These are phyloP conservation scores for Anomalospiza imberbis DNA, from an alignment of 2,797 vertebrate genomes.

Conservation along the genomic window DNA sequence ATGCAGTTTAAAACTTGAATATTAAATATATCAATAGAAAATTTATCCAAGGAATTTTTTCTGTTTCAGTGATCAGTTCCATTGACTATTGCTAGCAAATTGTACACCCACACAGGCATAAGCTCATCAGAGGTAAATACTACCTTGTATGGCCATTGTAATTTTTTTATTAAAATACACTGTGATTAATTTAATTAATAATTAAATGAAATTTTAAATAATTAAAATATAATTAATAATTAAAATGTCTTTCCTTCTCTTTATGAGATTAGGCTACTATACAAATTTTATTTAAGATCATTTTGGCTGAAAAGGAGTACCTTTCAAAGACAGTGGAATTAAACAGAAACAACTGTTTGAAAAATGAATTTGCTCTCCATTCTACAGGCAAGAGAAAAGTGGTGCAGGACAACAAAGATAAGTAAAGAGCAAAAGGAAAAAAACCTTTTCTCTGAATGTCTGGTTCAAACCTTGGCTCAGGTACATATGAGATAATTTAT, in stretches of 20 bases:
- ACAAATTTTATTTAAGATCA: background rate
- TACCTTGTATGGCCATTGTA: background rate
- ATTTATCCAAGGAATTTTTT: background rate
- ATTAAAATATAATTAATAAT: background rate
- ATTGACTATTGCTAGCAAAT: background rate
- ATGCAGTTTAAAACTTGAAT: background rate
- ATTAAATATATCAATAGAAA: background rate
- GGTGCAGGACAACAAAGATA: background rate
- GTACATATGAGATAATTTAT: constrained; percentile 70
- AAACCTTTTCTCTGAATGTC: constrained; percentile 14
- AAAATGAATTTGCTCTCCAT: background rate
- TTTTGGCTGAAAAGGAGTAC: background rate
- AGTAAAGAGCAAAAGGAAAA: background rate
- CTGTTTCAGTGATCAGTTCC: background rate
- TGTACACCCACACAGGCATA: background rate
- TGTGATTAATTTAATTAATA: background rate
- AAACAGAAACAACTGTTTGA: background rate
- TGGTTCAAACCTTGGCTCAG: constrained; percentile 35
- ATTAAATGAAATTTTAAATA: background rate
- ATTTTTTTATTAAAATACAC: background rate
- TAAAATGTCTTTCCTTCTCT: background rate
- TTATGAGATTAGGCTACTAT: background rate
- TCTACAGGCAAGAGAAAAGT: background rate
- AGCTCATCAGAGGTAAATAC: background rate
- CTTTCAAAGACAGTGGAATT: background rate